phyloP scores from a whole-genome alignment of 1,140 invertebrate genomes.

The Drosophila arizonae region DNA sequence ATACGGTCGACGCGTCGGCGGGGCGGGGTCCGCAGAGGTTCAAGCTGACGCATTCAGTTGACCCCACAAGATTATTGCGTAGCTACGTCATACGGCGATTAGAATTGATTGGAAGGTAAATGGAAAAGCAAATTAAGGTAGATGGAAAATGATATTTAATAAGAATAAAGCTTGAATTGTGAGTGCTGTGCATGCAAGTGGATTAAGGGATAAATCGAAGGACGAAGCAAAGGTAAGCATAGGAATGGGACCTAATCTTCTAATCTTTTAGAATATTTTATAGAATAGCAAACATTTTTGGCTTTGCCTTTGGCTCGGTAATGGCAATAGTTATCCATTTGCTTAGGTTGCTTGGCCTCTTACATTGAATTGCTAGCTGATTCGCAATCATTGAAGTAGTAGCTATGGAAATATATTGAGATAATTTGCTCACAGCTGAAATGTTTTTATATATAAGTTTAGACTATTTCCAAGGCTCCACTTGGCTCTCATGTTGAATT shows the following conservation, averaged over 20 bases:
- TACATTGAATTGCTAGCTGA: no score
- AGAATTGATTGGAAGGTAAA: conserved; percentile 19
- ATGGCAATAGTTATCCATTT: no score
- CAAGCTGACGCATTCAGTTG: conserved; percentile 16
- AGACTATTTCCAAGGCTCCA: no score
- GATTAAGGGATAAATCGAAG: not conserved
- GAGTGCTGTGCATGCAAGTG: not conserved
- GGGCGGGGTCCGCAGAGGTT: not conserved
- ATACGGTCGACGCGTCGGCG: not conserved
- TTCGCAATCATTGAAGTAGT: no score
- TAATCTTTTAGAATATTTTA: no score
- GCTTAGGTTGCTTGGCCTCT: no score
- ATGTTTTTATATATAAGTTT: no score
- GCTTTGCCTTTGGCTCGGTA: no score
- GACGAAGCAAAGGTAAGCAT: not conserved
- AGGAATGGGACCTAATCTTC: no score
- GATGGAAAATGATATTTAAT: conserved; percentile 29
- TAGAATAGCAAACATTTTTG: no score
- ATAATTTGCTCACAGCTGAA: not conserved
- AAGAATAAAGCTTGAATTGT: not conserved
- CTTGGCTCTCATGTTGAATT: no score
- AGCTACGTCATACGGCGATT: conserved; percentile 5
- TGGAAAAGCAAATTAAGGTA: not conserved
- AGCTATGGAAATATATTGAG: not conserved
- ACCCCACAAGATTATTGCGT: conserved; percentile 21